Percentiles rank a stretch among this genome's conserved stretches.
These are phyloP conservation scores for Epinotia nisella DNA, from an alignment of 2,888 invertebrate genomes.

Conservation along the genomic window DNA sequence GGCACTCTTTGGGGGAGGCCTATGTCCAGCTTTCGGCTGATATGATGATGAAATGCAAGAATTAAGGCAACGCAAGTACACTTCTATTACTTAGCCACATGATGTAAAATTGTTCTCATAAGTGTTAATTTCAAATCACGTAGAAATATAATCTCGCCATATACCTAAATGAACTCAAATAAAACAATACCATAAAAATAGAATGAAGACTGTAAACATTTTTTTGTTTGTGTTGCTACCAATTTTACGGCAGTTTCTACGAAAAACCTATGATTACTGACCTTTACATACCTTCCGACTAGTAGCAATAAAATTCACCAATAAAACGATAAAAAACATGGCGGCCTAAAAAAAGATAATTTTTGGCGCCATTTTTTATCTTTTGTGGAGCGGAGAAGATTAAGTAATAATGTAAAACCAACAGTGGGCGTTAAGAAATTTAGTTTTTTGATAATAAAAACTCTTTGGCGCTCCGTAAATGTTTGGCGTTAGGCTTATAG, in stretches of 20 bases:
- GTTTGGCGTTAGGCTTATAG: slow-evolving; percentile 40
- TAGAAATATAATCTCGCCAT: no score
- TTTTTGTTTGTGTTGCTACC: slow-evolving; percentile 18
- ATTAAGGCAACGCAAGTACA: no score
- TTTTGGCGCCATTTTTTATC: slow-evolving; percentile 69
- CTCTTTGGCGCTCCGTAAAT: slow-evolving; percentile 48
- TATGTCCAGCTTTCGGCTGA: no score
- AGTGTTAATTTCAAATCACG: background rate
- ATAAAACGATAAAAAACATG: slow-evolving; percentile 50
- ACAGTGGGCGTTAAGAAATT: slow-evolving; percentile 73
- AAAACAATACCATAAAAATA: background rate
- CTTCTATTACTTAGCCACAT: no score
- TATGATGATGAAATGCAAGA: no score
- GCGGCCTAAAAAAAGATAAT: slow-evolving; percentile 55
- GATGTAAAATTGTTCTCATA: no score
- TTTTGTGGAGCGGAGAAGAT: slow-evolving; percentile 60
- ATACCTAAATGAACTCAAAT: background rate
- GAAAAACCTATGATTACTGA: slow-evolving; percentile 43
- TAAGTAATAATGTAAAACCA: slow-evolving; percentile 79
- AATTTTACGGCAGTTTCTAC: slow-evolving; percentile 31
- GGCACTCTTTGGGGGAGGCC: no score
- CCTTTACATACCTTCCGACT: slow-evolving; percentile 39
- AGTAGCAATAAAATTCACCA: slow-evolving; percentile 49
- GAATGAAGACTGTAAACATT: slow-evolving; percentile 14
- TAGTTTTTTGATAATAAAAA: slow-evolving; percentile 44